These are phyloP conservation scores for Eospalax fontanierii DNA, from an alignment of 2,797 vertebrate species.

Conservation along the genomic window DNA sequence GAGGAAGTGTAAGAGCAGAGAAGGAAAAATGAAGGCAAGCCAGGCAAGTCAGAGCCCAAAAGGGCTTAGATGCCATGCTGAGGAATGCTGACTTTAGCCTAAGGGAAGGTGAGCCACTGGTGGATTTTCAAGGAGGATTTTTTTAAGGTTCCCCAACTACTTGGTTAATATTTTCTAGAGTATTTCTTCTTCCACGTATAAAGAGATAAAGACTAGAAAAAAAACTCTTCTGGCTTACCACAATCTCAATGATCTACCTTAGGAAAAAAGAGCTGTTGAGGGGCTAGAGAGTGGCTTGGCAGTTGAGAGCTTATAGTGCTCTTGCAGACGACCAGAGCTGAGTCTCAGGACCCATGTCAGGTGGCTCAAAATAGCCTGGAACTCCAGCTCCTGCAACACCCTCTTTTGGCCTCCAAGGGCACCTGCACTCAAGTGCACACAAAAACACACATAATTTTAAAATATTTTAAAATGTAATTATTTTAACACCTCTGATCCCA, in stretches of 20 bases:
- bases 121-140: conserved; percentile 14
- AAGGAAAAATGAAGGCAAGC: not conserved
- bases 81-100: not conserved
- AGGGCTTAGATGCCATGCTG: not conserved
- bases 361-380: no score
- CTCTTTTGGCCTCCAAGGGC: no score
- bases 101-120: not conserved
- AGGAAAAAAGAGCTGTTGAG: not conserved
- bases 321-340: no score
- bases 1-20: not conserved
- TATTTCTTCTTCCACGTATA: conserved; percentile 35
- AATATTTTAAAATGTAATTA: no score
- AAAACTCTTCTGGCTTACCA: conserved; percentile 43
- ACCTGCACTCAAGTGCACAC: no score
- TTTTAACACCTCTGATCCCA: no score
- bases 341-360: no score
- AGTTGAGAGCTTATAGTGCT: no score
- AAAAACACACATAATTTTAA: no score
- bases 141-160: conserved; percentile 27
- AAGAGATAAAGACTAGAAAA: conserved; percentile 52
- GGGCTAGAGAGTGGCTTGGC: no score
- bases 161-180: not conserved
- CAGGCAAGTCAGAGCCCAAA: not conserved
- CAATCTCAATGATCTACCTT: conserved; percentile 26
- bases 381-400: no score